Base-by-base conservation (phyloP, 2,113 vertebrate species). In the Cryptomyrus ogoouensis region DNA sequence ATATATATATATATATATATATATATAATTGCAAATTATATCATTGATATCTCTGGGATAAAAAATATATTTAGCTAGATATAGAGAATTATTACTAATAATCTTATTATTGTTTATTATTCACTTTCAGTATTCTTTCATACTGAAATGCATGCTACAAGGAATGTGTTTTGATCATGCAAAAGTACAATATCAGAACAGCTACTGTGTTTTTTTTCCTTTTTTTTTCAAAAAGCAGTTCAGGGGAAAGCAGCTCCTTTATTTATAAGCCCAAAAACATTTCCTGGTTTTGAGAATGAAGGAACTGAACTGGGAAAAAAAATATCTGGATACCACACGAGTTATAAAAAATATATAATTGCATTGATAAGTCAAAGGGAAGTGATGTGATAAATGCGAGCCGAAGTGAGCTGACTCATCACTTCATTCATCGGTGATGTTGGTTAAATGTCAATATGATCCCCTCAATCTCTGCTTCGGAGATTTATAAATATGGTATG, bases 101-200 rank as follows among this genome's bases (percentile, higher is more conserved):
- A 42, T 80, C 74, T 80, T 90, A 89, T 92, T 88, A 93, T 88
- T 91, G 53, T 70, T 89, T 50, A 90, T 92, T 90, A 91, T 86
- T 90, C 52, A 92, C 86, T 94, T 89, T 91, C 70, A 91, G 87
- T 92, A 88, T 92, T 94, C 85, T 92, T 94, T 91, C 49, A 92
- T 89, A 89, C 56, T 93, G 93, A 93, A 94, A 94, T 88, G 92
- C 94, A 95, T 95, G 95, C 95, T 91, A 94, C 92, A 94, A 94
- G 89, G 90, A 94, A 94, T 94, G 93, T 94, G 92, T 93, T 93
- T 90, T 93, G 93, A 92, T 94, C 95, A 96, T 96, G 95, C 95
- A 96, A 94, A 92, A 95, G 90, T 92, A 93, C 89, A 89, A 91
- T 89, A 93, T 90, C 89, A 93, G 92, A 92, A 84, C 92, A 93